These are phyloP conservation scores for Ferdinandea cuprea DNA, from an alignment of 2,888 invertebrate species.

Conservation along the genomic window DNA sequence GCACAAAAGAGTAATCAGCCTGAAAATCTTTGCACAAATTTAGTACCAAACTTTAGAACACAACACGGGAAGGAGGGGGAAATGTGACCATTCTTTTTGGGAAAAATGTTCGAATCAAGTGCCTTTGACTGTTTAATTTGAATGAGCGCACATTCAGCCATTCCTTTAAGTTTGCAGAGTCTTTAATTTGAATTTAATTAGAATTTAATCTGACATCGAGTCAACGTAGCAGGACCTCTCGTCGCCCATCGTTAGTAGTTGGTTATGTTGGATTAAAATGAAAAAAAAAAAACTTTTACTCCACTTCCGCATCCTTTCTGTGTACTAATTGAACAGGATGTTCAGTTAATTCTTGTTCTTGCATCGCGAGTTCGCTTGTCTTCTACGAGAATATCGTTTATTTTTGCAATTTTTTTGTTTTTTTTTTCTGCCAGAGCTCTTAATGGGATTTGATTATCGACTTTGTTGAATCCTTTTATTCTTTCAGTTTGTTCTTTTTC, in stretches of 20 bases:
- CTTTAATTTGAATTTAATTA: constrained; percentile 65
- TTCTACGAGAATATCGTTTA: background rate
- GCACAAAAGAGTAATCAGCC: constrained; percentile 32
- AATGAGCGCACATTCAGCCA: constrained; percentile 6
- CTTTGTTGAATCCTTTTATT: constrained; percentile 33
- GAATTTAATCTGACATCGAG: constrained; percentile 43
- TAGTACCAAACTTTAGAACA: background rate
- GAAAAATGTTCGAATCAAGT: constrained; percentile 20
- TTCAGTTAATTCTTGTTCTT: constrained; percentile 57
- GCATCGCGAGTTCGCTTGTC: constrained; percentile 24
- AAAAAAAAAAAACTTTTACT: constrained; percentile 15
- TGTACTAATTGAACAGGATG: constrained; percentile 53
- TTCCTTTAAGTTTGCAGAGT: constrained; percentile 26
- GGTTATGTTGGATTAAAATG: background rate
- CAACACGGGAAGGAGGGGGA: background rate
- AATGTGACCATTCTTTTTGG: background rate
- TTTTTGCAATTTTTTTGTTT: constrained; percentile 18
- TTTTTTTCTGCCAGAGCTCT: background rate
- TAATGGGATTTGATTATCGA: constrained; percentile 56
- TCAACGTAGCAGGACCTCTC: constrained; percentile 20
- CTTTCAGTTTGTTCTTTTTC: background rate
- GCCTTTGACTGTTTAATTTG: constrained; percentile 35
- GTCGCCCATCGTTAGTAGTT: background rate
- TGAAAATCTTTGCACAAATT: constrained; percentile 34
- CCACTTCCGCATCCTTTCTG: constrained; percentile 39